These are phyloP conservation scores for Neosilurus mollespiculum DNA, from an alignment of 2,797 vertebrate genomes.

Conservation along the genomic window DNA sequence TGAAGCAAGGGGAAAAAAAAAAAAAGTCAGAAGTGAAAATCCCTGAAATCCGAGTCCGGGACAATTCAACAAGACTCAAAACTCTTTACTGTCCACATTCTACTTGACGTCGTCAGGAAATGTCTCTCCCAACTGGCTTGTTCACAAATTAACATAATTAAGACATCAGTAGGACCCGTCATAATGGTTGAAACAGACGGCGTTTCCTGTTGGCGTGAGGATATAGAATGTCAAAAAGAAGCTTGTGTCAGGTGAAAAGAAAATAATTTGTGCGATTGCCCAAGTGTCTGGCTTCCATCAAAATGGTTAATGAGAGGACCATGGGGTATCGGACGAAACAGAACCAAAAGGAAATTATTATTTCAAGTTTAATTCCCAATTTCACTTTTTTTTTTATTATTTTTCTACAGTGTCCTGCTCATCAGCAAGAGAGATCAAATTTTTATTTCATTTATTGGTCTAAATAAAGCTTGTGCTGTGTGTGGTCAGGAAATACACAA, in stretches of 20 bases:
- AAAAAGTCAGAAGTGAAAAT: constrained; percentile 63
- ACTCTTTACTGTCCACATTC: not conserved
- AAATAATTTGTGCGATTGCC: constrained; percentile 11
- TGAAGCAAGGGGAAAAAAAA: constrained; percentile 48
- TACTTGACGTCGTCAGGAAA: not conserved
- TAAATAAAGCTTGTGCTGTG: not conserved
- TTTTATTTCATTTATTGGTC: not conserved
- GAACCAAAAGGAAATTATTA: too few relatives aligned
- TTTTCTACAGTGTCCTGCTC: not conserved
- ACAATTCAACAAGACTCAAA: not conserved
- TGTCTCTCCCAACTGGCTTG: not conserved
- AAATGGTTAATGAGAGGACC: constrained; percentile 8
- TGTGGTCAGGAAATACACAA: constrained; percentile 29
- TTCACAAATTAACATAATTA: constrained; percentile 6
- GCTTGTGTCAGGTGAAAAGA: not conserved
- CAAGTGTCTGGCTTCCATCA: constrained; percentile 26
- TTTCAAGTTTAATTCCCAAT: too few relatives aligned
- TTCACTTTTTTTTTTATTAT: not conserved
- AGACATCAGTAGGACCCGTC: not conserved
- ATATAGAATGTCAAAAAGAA: constrained; percentile 34
- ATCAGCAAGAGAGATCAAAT: not conserved
- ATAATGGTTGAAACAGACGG: constrained; percentile 13
- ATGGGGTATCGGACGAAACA: not conserved
- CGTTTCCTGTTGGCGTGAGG: not conserved
- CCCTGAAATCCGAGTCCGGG: not conserved